These are phyloP conservation scores for Sylvia atricapilla DNA, from an alignment of 2,113 vertebrate species.

Conservation along the genomic window DNA sequence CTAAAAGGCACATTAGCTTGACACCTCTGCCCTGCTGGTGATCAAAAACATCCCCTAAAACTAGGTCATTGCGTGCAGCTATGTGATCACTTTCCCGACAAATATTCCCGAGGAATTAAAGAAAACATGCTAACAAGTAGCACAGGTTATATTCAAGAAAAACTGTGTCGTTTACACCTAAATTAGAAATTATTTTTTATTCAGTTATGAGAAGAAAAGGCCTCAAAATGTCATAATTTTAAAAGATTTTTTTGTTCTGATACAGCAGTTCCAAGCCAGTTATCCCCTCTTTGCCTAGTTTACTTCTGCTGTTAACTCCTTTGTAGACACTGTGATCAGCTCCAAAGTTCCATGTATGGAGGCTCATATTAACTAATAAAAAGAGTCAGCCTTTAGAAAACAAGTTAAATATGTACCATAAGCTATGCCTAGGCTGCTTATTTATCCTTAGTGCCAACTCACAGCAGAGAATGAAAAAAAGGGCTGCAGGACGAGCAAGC, in stretches of 20 bases:
- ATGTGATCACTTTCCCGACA: not conserved
- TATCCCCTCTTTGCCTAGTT: not conserved
- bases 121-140: not conserved
- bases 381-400: not conserved
- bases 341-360: not conserved
- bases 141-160: not conserved
- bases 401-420: not conserved
- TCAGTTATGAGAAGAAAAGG: not conserved
- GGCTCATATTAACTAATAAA: not conserved
- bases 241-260: not conserved
- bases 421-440: not conserved
- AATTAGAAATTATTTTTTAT: not conserved
- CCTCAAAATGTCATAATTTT: not conserved
- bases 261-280: not conserved
- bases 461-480: not conserved
- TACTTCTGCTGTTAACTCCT: not conserved
- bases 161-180: not conserved
- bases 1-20: not conserved
- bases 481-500: not conserved
- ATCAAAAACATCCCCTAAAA: constrained; percentile 13
- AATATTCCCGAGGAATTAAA: not conserved
- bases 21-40: not conserved
- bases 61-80: not conserved
- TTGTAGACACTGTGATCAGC: not conserved
- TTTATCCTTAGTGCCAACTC: not conserved